phyloP scores from a whole-genome alignment of 2,888 invertebrate species.

The Drosophila infuscata region DNA sequence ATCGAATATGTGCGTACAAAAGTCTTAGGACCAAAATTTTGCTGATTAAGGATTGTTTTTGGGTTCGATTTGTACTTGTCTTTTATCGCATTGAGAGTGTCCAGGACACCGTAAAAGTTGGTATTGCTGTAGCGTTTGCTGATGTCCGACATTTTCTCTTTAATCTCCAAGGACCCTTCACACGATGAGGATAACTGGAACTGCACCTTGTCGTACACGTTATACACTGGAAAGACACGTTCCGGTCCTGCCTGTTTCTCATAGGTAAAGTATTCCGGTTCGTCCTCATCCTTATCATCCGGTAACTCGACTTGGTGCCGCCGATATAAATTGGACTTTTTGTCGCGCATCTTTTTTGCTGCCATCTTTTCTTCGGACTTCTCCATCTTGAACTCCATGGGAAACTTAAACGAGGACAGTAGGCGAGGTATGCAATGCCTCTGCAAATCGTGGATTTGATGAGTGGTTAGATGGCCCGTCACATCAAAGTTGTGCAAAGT shows the following conservation, averaged over 20 bases:
- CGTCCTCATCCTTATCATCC: neutral
- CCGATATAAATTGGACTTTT: slow-evolving; percentile 21
- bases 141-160: neutral
- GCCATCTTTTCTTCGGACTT: slow-evolving; percentile 34
- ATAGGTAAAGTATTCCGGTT: slow-evolving; percentile 35
- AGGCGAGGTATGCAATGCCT: slow-evolving; percentile 69
- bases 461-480: neutral
- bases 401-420: slow-evolving; percentile 80
- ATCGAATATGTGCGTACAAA: neutral
- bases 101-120: slow-evolving; percentile 33
- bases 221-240: slow-evolving; percentile 70
- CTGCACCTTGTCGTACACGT: neutral
- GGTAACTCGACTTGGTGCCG: neutral
- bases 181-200: neutral
- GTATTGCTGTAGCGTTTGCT: rapidly evolving
- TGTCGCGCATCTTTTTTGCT: neutral
- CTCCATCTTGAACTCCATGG: slow-evolving; percentile 63
- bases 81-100: slow-evolving; percentile 44
- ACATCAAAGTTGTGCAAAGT: slow-evolving; percentile 36
- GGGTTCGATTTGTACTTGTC: slow-evolving; percentile 20
- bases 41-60: slow-evolving; percentile 27
- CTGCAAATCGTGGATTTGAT: slow-evolving; percentile 43
- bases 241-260: slow-evolving; percentile 75
- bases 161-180: neutral
- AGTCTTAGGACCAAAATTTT: neutral